Evolutionary conservation across 2,888 invertebrate genomes (phyloP).

Genomic region (Acleris holmiana): DNA sequence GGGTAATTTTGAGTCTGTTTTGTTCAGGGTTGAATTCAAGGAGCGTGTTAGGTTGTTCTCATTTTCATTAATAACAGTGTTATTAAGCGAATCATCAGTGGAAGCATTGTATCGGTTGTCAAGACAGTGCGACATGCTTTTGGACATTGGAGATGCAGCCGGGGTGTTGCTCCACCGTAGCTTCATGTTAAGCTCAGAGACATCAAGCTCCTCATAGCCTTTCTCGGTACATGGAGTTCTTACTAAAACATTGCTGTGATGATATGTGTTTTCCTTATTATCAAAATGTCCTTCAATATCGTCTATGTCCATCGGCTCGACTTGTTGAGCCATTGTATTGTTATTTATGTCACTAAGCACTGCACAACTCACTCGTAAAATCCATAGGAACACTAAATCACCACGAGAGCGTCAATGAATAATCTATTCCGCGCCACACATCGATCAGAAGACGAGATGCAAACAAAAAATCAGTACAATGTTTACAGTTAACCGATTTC

Average conservation of each 20-base stretch:
- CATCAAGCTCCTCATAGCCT: slow-evolving; percentile 75
- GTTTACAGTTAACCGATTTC: slow-evolving; percentile 71
- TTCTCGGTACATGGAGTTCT: slow-evolving; percentile 66
- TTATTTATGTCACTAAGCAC: slow-evolving; percentile 39
- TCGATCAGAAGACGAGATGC: slow-evolving; percentile 55
- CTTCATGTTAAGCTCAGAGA: slow-evolving; percentile 76
- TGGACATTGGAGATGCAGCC: slow-evolving; percentile 72
- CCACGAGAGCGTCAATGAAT: slow-evolving; percentile 35
- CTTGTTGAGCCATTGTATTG: slow-evolving; percentile 65
- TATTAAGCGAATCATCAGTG: slow-evolving; percentile 52
- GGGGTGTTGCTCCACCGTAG: slow-evolving; percentile 76
- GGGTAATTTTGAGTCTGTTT: slow-evolving; percentile 64
- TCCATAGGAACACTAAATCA: slow-evolving; percentile 31
- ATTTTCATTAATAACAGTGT: slow-evolving; percentile 49
- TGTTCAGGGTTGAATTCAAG: slow-evolving; percentile 61
- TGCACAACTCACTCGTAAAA: slow-evolving; percentile 27
- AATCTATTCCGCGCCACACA: slow-evolving; percentile 45
- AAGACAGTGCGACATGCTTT: slow-evolving; percentile 61
- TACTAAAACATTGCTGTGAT: slow-evolving; percentile 67
- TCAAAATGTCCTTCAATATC: slow-evolving; percentile 69
- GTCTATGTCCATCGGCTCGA: slow-evolving; percentile 76
- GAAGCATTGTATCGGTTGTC: slow-evolving; percentile 56
- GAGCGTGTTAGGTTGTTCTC: slow-evolving; percentile 63
- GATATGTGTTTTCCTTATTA: slow-evolving; percentile 73
- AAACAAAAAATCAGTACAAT: slow-evolving; percentile 67